A percentile compares a stretch with the other conserved stretches of the same genome.
These are phyloP conservation scores for Andrena dorsata DNA, from an alignment of 2,888 invertebrate species.

Conservation along the genomic window DNA sequence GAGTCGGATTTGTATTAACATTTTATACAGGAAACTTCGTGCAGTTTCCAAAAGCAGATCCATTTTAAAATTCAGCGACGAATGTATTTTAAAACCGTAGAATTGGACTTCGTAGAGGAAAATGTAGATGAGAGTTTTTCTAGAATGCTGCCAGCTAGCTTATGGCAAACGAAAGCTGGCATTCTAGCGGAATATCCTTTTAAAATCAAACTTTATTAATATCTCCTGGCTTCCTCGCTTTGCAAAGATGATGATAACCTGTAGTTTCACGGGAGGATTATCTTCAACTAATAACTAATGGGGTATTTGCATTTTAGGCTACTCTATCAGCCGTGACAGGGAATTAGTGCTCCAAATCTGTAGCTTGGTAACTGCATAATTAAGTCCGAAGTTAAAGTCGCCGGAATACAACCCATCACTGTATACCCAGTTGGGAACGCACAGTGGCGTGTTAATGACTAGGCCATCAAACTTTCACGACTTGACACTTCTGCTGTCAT, in stretches of 20 bases:
- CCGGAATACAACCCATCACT: background rate
- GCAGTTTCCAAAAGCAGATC: too few species aligned
- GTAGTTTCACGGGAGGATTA: slow-evolving; percentile 1
- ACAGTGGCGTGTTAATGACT: background rate
- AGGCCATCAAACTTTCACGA: slow-evolving; percentile 10
- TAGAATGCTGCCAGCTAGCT: too few species aligned
- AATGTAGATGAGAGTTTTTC: too few species aligned
- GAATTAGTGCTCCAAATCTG: slow-evolving; percentile 27
- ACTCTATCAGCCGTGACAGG: background rate
- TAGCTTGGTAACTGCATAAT: slow-evolving; percentile 21
- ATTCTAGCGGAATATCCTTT: too few species aligned
- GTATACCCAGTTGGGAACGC: background rate
- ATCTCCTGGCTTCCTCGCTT: too few species aligned
- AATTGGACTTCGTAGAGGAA: too few species aligned
- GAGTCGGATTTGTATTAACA: too few species aligned
- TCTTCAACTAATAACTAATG: slow-evolving; percentile 29
- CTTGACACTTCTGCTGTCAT: background rate
- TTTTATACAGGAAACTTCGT: too few species aligned
- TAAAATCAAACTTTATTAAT: too few species aligned
- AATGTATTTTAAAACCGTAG: too few species aligned
- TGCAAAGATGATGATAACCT: background rate
- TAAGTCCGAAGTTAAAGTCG: slow-evolving; percentile 23
- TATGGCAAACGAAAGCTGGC: too few species aligned
- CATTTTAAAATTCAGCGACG: too few species aligned
- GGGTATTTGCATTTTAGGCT: slow-evolving; percentile 28